A percentile compares a stretch with the other conserved stretches of the same genome.
Evolutionary conservation across 2,888 invertebrate species (phyloP).

Genomic region (Agrypnus murinus): DNA sequence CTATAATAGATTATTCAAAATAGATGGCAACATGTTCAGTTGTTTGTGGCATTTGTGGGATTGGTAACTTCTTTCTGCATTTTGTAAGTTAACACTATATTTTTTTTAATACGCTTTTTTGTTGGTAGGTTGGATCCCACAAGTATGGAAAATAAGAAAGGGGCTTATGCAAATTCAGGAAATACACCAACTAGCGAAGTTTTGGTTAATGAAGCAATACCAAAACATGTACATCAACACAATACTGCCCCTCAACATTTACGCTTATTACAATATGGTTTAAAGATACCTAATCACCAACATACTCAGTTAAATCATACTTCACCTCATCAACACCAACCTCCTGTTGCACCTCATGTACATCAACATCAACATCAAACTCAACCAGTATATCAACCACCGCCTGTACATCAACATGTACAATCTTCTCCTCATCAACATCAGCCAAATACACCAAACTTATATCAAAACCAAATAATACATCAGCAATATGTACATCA

Average conservation of each 20-base stretch:
- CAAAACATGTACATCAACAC: conserved; percentile 76
- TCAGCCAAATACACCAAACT: conserved; percentile 57
- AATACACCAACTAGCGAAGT: conserved; percentile 56
- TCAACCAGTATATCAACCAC: conserved; percentile 66
- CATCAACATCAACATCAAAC: conserved; percentile 63
- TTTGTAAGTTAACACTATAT: not conserved
- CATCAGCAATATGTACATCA: conserved; percentile 55
- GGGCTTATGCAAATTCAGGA: conserved; percentile 61
- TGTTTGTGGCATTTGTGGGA: conserved; percentile 75
- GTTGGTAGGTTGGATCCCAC: conserved; percentile 67
- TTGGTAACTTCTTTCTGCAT: conserved; percentile 58
- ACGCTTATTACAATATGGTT: conserved; percentile 74
- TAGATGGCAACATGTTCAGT: conserved; percentile 73
- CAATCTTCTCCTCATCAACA: conserved; percentile 63
- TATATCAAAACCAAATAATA: conserved; percentile 57
- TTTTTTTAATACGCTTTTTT: conserved; percentile 46
- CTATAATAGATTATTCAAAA: conserved; percentile 35
- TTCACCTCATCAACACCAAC: conserved; percentile 70
- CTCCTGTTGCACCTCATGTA: conserved; percentile 67
- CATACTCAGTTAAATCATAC: conserved; percentile 62
- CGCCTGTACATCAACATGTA: conserved; percentile 67
- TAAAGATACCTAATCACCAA: conserved; percentile 75
- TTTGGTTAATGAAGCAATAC: conserved; percentile 60
- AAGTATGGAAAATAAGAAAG: conserved; percentile 69
- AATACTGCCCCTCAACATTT: conserved; percentile 75